A percentile compares a stretch with the other conserved stretches of the same genome.
Evolutionary conservation across 1,140 invertebrate species (phyloP).

Genomic region (Ladona fulva): DNA sequence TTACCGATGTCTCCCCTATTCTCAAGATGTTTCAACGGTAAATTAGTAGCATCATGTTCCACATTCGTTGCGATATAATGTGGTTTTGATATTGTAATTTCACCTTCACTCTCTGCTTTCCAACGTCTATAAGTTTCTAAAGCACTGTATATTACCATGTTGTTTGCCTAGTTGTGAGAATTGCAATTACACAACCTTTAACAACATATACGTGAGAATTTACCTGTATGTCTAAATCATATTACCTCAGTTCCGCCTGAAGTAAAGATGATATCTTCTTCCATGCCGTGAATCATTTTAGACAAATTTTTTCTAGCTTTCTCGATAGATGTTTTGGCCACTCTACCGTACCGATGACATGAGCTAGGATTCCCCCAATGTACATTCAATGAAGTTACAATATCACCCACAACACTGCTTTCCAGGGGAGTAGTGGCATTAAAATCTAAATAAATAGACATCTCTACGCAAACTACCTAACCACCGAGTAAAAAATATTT

Average conservation of each 20-base stretch:
- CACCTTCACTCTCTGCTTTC: background rate
- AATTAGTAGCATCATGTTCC: conserved; percentile 51
- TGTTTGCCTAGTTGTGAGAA: conserved; percentile 38
- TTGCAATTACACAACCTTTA: background rate
- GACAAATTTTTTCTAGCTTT: conserved; percentile 39
- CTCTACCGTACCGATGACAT: conserved; percentile 32
- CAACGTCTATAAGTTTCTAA: conserved; percentile 32
- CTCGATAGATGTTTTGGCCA: conserved; percentile 37
- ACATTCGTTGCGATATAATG: conserved; percentile 51
- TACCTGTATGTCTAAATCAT: no score
- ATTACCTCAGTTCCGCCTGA: conserved; percentile 55
- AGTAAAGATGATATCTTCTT: conserved; percentile 47
- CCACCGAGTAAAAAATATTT: no score
- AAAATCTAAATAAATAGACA: conserved; percentile 43
- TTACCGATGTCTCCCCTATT: conserved; percentile 35
- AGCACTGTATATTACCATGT: conserved; percentile 41
- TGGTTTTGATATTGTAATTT: conserved; percentile 28
- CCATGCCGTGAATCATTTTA: conserved; percentile 37
- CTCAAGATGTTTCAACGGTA: conserved; percentile 36
- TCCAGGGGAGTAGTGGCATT: conserved; percentile 52
- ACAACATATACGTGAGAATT: no score
- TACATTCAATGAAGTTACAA: conserved; percentile 32
- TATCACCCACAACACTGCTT: conserved; percentile 36
- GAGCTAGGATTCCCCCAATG: conserved; percentile 52
- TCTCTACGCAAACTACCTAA: background rate